Conservation (phyloP, 2,113 vertebrate genomes). For the Choloepus hoffmanni region DNA sequence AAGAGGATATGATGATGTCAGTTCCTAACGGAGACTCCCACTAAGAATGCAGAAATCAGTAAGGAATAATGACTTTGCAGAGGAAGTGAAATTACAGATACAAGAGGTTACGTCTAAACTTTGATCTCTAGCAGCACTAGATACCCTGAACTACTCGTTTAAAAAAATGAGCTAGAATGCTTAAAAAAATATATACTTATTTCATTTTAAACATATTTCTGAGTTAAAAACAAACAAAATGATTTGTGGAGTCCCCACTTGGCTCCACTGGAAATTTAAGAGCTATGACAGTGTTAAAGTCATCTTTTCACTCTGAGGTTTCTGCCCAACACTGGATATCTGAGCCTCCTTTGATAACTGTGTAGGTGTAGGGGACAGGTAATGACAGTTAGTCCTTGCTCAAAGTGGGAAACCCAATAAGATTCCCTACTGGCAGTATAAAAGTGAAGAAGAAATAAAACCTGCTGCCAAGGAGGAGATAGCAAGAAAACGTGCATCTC, state of each 20-base stretch:
- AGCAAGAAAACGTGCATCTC: neutral
- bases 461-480: neutral
- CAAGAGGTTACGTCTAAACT: neutral
- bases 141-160: neutral
- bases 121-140: slow-evolving; percentile 44
- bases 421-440: neutral
- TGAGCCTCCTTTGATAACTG: neutral
- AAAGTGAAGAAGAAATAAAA: slow-evolving; percentile 14
- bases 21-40: slow-evolving; percentile 40
- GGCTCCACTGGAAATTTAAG: neutral
- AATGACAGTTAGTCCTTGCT: neutral
- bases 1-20: slow-evolving; percentile 1
- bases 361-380: neutral
- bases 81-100: slow-evolving; percentile 38
- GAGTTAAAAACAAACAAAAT: neutral
- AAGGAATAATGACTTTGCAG: slow-evolving; percentile 46
- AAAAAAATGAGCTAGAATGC: neutral
- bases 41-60: slow-evolving; percentile 55
- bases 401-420: neutral
- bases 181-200: neutral
- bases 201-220: neutral
- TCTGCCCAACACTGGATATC: neutral
- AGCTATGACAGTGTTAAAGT: neutral
- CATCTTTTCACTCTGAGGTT: neutral
- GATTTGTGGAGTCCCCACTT: neutral